A percentile compares a stretch with the other conserved stretches of the same genome.
These are phyloP conservation scores for Sanderia malayensis DNA, from an alignment of 30 jellyfish, hydroid and myxozoan species.

Conservation along the genomic window DNA sequence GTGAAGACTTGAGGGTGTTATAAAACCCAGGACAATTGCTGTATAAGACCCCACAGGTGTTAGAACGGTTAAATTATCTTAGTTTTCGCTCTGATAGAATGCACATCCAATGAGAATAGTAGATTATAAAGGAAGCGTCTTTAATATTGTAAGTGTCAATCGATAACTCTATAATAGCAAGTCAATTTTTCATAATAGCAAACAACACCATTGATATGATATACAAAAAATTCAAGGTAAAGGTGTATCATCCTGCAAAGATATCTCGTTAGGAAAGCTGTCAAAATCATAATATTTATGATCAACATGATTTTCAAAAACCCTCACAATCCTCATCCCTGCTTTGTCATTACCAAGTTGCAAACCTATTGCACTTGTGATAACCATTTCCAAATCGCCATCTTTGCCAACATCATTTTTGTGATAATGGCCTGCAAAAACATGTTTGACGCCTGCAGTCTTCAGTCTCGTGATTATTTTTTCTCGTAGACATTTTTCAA, in stretches of 20 bases:
- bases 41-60: too few relatives aligned
- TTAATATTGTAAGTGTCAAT: too few relatives aligned
- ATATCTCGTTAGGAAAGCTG: constrained; percentile 40
- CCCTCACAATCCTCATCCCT: constrained; percentile 90
- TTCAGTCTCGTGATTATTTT: constrained; percentile 37
- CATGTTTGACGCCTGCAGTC: constrained; percentile 73
- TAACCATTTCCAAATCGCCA: constrained; percentile 80
- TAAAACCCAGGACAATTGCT: too few relatives aligned
- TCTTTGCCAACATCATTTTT: constrained; percentile 91
- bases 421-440: constrained; percentile 96
- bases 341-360: constrained; percentile 87
- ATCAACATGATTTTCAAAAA: constrained; percentile 64
- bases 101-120: too few relatives aligned
- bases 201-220: too few relatives aligned
- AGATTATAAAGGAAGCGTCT: too few relatives aligned
- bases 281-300: constrained; percentile 87
- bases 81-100: too few relatives aligned
- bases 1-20: too few relatives aligned
- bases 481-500: constrained; percentile 35
- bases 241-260: constrained; percentile 15
- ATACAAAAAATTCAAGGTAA: constrained; percentile 55
- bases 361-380: constrained; percentile 90
- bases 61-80: too few relatives aligned
- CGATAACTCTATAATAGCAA: too few relatives aligned
- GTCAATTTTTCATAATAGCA: too few relatives aligned